Base-by-base conservation (phyloP, 2,888 invertebrate species). In the Apamea monoglypha region DNA sequence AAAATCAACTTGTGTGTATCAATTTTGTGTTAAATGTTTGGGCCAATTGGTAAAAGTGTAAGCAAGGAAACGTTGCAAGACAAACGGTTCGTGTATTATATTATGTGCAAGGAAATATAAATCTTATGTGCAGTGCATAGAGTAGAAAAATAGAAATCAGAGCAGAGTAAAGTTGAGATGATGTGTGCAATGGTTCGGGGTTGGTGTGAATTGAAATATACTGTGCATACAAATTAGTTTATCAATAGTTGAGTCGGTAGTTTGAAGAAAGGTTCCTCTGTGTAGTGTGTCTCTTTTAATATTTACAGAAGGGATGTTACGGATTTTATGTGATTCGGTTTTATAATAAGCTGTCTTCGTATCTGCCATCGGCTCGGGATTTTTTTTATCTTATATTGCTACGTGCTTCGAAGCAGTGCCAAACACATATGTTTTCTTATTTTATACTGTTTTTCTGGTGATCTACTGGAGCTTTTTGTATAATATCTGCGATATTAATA, bases 101-200 rank as follows among this genome's bases (percentile, higher is more conserved):
- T 85, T 81, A 92, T 92, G 96, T 96, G 96, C 96, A 92, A 94
- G 95, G 95, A 96, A 94, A 92, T 93, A 94, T 93, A 95, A 96
- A 95, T 92, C 91, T 95, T 95, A 95, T 92, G 96, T 96, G 96
- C 96, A 94, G 96, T 96, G 96, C 96, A 95, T 92, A 96, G 92
- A 96, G 93, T 95, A 91, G 94, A 96, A 95, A 95, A 93, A 93
- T 92, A 92, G 88, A 92, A 92, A 91, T 91, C 87, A 90, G 91
- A 89, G 90, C 93, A 88, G 90, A 90, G 89, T 90, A 88, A 89
- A 91, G 89, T 91, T 92, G 93, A 93, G 92, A 95, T 95, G 96
- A 93, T 92, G 90, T 90, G 93, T 95, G 95, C 93, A 85, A 83
- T 90, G 91, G 90, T 88, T 87, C 83, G 82, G 91, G 89, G 88